Evolutionary conservation across 2,888 invertebrate genomes (phyloP).

Genomic region (Drosophila planitibia): DNA sequence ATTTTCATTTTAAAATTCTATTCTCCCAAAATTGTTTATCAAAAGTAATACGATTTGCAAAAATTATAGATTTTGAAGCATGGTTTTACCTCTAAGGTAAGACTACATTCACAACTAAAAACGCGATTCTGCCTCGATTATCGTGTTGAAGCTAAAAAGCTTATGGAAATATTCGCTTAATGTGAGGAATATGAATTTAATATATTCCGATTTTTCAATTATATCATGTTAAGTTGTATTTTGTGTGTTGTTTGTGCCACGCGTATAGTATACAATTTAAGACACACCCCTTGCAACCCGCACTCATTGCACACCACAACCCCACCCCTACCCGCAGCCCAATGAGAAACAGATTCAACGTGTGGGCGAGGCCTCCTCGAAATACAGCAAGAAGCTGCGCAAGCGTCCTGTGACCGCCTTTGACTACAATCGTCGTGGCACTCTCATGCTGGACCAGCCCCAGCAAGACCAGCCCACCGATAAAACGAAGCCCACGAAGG

Average conservation of each 20-base stretch:
- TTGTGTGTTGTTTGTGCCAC: neutral
- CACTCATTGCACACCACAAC: neutral
- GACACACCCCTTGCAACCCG: neutral
- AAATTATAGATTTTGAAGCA: neutral
- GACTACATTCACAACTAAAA: neutral
- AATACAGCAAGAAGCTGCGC: constrained; percentile 32
- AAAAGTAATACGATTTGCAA: neutral
- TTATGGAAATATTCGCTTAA: neutral
- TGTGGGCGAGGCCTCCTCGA: constrained; percentile 30
- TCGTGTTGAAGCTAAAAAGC: neutral
- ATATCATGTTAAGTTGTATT: neutral
- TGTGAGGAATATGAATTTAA: neutral
- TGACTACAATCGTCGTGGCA: constrained; percentile 21
- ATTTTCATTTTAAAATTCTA: neutral
- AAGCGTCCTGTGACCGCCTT: constrained; percentile 60
- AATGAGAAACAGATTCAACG: constrained; percentile 36
- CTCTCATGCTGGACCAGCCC: neutral
- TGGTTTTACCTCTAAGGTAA: neutral
- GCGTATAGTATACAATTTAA: neutral
- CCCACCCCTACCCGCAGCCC: neutral
- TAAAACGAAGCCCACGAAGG: constrained; percentile 27
- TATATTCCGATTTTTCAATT: neutral
- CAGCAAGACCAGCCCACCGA: neutral
- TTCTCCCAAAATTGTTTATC: neutral
- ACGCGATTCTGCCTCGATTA: neutral